Percentiles rank a stretch among this genome's conserved stretches.
Conservation (phyloP, 2,888 invertebrate species). For the Erebia palarica region DNA sequence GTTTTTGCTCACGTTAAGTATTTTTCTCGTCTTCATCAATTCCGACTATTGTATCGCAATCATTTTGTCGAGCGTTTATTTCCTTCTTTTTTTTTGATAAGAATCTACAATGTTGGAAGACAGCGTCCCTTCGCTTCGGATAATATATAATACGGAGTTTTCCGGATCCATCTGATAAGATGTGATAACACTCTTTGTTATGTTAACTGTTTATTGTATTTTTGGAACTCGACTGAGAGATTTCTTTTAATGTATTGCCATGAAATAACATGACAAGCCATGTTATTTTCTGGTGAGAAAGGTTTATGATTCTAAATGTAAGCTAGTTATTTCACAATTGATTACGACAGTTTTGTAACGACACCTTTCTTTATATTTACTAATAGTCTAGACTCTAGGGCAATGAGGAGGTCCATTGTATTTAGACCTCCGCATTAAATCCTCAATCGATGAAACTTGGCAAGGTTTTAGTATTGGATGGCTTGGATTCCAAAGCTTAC, state of each 20-base stretch:
- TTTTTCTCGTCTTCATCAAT: conserved; percentile 3
- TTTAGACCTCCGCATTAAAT: too few relatives aligned
- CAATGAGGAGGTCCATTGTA: too few relatives aligned
- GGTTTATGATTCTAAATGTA: too few relatives aligned
- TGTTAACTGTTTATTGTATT: conserved; percentile 23
- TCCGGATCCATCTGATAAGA: conserved; percentile 14
- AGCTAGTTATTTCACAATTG: too few relatives aligned
- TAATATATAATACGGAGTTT: conserved; percentile 16
- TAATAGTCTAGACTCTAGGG: too few relatives aligned
- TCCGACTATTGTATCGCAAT: background rate
- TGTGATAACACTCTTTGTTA: conserved; percentile 21
- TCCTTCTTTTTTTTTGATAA: conserved; percentile 11
- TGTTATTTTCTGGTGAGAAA: background rate
- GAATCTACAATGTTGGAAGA: conserved; percentile 8
- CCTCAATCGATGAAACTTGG: too few relatives aligned
- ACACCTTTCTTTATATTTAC: too few relatives aligned
- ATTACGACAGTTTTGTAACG: too few relatives aligned
- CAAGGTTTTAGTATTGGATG: too few relatives aligned
- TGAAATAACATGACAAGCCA: too few relatives aligned
- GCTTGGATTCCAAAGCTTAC: too few relatives aligned
- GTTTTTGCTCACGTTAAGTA: too few relatives aligned
- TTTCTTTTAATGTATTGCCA: background rate
- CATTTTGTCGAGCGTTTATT: background rate
- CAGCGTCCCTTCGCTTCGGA: conserved; percentile 6
- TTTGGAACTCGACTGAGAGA: background rate